phyloP scores from a whole-genome alignment of 2,113 vertebrate species.

The Arizona elegans region DNA sequence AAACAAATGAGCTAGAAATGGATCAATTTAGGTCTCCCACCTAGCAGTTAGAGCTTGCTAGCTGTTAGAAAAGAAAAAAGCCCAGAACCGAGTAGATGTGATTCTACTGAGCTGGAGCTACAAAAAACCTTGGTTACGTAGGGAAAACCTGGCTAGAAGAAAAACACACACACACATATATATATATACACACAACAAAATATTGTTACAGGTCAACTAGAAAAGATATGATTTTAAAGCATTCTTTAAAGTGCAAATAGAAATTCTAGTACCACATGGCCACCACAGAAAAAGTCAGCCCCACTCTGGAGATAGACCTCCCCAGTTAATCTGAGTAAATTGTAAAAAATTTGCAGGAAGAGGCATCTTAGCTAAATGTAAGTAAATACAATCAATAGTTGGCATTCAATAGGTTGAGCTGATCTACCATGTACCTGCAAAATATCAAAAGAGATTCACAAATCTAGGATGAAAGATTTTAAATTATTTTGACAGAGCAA shows the following conservation, averaged over 20 bases:
- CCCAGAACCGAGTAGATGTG: no score
- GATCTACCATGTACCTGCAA: background rate
- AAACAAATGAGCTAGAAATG: no score
- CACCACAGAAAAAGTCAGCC: background rate
- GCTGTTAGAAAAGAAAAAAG: no score
- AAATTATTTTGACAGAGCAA: background rate
- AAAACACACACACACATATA: no score
- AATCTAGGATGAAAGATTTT: background rate
- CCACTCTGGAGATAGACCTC: background rate
- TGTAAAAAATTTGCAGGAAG: background rate
- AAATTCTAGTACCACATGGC: background rate
- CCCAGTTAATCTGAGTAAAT: background rate
- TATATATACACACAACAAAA: background rate
- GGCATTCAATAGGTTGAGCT: background rate
- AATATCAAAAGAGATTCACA: background rate
- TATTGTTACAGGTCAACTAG: background rate
- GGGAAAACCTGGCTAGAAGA: no score
- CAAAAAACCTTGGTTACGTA: no score
- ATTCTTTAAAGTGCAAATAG: background rate
- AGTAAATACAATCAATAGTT: background rate
- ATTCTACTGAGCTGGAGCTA: no score
- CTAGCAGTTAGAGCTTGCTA: no score
- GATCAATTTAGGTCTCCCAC: no score
- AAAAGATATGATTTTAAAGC: background rate
- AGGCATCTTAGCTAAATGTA: background rate